Conservation (phyloP, 2,113 vertebrate species). For the Zapus hudsonius region DNA sequence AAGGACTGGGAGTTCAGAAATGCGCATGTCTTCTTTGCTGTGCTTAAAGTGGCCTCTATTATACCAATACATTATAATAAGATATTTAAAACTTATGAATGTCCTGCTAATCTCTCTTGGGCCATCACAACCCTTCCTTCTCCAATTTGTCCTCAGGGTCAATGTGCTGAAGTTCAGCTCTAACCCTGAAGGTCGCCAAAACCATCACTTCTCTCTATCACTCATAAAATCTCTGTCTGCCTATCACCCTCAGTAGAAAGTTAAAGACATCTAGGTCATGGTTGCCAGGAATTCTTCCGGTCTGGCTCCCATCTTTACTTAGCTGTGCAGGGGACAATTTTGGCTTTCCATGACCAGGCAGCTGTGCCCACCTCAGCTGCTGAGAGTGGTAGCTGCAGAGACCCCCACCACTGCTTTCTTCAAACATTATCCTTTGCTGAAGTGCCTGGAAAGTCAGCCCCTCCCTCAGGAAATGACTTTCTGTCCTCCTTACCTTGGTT, state of each 20-base stretch:
- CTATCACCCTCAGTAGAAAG: not conserved
- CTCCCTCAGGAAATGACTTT: not conserved
- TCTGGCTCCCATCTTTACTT: not conserved
- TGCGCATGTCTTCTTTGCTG: fast-evolving
- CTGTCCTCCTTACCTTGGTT: not conserved
- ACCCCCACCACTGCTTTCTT: not conserved
- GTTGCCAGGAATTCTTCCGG: not conserved
- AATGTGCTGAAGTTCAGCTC: not conserved
- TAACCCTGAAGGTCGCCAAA: not conserved
- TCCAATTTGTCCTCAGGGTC: not conserved
- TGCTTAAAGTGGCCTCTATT: not conserved
- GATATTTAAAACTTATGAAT: too few species aligned
- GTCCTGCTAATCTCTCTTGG: not conserved
- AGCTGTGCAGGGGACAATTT: not conserved
- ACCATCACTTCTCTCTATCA: too few species aligned
- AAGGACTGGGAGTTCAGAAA: not conserved
- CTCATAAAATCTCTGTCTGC: not conserved
- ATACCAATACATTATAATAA: too few species aligned
- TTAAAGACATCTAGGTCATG: too few species aligned
- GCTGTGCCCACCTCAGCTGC: fast-evolving
- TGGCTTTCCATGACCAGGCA: not conserved
- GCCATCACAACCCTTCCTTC: too few species aligned
- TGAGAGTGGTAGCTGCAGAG: not conserved
- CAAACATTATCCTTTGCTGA: fast-evolving
- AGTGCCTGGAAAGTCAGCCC: fast-evolving